Conservation (phyloP, 1,140 invertebrate species). For the Lethrus apterus region DNA sequence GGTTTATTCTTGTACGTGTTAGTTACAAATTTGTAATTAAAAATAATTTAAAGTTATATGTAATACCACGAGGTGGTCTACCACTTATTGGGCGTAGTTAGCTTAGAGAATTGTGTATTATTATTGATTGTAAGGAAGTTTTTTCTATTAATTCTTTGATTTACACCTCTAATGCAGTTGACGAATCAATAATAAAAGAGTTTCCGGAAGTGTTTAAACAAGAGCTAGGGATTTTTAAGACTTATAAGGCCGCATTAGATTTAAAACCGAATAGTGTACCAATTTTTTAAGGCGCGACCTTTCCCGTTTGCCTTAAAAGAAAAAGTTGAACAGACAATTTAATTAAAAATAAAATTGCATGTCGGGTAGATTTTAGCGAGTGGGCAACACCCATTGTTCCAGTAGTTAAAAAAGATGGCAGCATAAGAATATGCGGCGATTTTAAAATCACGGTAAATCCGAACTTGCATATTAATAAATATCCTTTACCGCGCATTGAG, state of each 20-base stretch:
- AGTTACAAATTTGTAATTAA: background rate
- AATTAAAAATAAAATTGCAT: background rate
- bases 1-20: background rate
- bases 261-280: constrained; percentile 30
- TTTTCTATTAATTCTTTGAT: no score
- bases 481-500: constrained; percentile 22
- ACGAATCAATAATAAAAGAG: constrained; percentile 17
- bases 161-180: background rate
- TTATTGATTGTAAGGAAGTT: background rate
- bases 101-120: constrained; percentile 5
- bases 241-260: constrained; percentile 18
- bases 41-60: constrained; percentile 2
- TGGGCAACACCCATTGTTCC: constrained; percentile 48
- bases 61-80: constrained; percentile 3
- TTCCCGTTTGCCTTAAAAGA: constrained; percentile 31
- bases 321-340: constrained; percentile 22
- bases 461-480: constrained; percentile 27
- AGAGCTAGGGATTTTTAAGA: constrained; percentile 18
- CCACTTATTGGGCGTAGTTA: constrained; percentile 2
- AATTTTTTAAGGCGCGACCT: constrained; percentile 34
- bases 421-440: constrained; percentile 32
- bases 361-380: constrained; percentile 36
- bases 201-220: constrained; percentile 15
- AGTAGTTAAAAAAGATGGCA: constrained; percentile 27
- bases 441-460: constrained; percentile 41